phyloP scores from a whole-genome alignment of 2,797 vertebrate genomes.

The Leptoclinus maculatus region DNA sequence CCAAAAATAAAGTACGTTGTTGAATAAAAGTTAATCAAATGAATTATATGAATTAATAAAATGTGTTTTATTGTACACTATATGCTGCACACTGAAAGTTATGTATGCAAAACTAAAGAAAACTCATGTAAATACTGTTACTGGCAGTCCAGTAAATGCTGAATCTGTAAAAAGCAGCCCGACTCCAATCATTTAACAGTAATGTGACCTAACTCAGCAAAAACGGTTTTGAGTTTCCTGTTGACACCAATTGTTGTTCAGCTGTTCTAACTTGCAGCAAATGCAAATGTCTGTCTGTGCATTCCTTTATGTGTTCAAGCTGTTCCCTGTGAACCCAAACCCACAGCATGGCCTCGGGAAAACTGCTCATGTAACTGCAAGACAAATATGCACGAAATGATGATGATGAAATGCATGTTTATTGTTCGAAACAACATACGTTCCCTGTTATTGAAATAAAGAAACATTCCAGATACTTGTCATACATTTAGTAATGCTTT shows the following conservation, averaged over 20 bases:
- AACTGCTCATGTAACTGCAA: neutral
- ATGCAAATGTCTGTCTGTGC: neutral
- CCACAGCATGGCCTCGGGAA: neutral
- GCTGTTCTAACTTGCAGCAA: neutral
- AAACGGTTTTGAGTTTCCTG: conserved; percentile 17
- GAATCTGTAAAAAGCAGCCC: conserved; percentile 16
- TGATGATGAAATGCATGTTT: neutral
- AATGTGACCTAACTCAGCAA: neutral
- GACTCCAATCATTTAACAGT: neutral
- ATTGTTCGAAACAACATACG: neutral
- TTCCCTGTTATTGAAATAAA: neutral
- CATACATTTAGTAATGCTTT: neutral
- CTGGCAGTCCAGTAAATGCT: neutral
- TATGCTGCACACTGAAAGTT: neutral
- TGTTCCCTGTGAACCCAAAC: neutral
- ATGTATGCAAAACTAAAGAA: neutral
- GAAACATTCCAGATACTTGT: neutral
- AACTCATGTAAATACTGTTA: neutral
- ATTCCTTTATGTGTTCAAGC: neutral
- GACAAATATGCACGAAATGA: neutral
- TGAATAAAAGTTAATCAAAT: too few relatives aligned
- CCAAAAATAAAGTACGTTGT: conserved; percentile 7
- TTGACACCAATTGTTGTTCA: conserved; percentile 6
- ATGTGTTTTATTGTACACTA: neutral
- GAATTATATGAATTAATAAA: too few relatives aligned